These are phyloP conservation scores for Ruditapes philippinarum DNA, from an alignment of 1,140 invertebrate species.

Conservation along the genomic window DNA sequence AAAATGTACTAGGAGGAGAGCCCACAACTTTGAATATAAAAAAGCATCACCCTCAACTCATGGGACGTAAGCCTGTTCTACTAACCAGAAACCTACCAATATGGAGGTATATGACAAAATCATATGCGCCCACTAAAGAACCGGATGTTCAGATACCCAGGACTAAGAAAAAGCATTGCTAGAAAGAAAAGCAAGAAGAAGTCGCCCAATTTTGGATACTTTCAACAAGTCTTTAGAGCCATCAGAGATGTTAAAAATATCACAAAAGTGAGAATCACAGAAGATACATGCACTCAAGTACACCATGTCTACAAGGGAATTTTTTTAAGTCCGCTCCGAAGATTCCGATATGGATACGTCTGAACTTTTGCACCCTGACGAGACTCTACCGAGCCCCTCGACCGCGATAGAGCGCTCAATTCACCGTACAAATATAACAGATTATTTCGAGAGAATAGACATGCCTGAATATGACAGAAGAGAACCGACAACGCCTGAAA, in stretches of 20 bases:
- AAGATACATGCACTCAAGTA: not conserved
- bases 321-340: no score
- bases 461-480: no score
- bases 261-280: not conserved
- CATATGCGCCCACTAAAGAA: not conserved
- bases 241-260: not conserved
- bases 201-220: not conserved
- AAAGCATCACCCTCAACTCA: not conserved
- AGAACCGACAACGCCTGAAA: no score
- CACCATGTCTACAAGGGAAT: no score
- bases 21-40: not conserved
- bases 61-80: not conserved
- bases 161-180: not conserved
- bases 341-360: no score
- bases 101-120: slow-evolving; percentile 28
- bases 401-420: no score
- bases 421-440: no score
- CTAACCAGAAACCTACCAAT: not conserved
- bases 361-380: no score
- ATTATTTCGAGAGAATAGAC: no score
- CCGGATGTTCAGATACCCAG: not conserved
- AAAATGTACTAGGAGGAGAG: slow-evolving; percentile 16
- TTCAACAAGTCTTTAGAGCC: not conserved
- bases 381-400: no score
- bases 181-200: not conserved